Evolutionary conservation across 2,797 vertebrate species (phyloP).

Genomic region (Anas acuta): DNA sequence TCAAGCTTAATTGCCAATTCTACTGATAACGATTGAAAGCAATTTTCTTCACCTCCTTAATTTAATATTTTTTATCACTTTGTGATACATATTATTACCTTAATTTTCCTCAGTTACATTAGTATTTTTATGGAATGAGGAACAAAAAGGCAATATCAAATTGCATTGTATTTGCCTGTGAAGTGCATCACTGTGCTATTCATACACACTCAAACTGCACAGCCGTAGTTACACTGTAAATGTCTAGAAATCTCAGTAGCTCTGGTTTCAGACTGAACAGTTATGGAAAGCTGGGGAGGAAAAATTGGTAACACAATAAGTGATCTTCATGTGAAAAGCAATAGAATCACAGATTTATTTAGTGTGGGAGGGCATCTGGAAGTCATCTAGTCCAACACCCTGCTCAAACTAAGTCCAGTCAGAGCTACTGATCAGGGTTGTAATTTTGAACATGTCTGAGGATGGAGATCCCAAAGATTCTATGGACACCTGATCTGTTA

Average conservation of each 20-base stretch:
- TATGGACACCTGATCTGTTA: neutral
- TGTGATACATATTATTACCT: neutral
- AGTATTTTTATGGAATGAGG: neutral
- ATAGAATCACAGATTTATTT: neutral
- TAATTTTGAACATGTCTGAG: neutral
- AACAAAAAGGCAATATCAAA: neutral
- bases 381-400: neutral
- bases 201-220: neutral
- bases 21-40: neutral
- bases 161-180: neutral
- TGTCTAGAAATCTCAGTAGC: neutral
- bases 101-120: neutral
- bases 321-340: neutral
- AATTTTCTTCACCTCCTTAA: neutral
- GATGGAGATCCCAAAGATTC: neutral
- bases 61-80: neutral
- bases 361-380: neutral
- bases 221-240: neutral
- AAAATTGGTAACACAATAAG: neutral
- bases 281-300: neutral
- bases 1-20: constrained; percentile 14
- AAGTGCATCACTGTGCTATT: neutral
- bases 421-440: neutral
- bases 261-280: neutral
- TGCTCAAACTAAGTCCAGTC: accelerated